phyloP scores from a whole-genome alignment of 2,888 invertebrate genomes.

The Bembecia ichneumoniformis region DNA sequence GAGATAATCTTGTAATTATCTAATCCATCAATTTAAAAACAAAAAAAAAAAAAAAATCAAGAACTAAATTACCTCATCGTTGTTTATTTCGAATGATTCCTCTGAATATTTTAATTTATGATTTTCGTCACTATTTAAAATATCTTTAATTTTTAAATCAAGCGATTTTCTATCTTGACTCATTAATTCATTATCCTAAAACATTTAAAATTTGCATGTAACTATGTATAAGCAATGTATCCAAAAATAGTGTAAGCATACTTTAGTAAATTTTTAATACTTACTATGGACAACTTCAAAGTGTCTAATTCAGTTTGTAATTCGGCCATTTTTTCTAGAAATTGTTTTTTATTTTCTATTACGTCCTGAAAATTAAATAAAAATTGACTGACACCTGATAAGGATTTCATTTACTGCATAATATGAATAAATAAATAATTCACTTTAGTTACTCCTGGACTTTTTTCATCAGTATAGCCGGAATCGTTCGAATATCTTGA shows the following conservation, averaged over 20 bases:
- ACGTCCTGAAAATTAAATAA: background rate
- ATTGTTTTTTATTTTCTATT: conserved; percentile 16
- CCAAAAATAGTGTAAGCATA: too few relatives aligned
- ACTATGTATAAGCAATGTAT: too few relatives aligned
- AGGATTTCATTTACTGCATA: background rate
- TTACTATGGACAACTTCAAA: conserved; percentile 24
- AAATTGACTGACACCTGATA: background rate
- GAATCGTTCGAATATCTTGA: conserved; percentile 36
- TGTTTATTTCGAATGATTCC: background rate
- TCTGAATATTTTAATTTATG: background rate
- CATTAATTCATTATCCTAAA: too few relatives aligned
- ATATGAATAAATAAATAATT: background rate
- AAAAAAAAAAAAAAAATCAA: background rate
- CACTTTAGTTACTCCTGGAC: conserved; percentile 9
- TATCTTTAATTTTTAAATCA: too few relatives aligned
- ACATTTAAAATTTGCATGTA: too few relatives aligned
- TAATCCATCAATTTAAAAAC: background rate
- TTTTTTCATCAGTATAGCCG: conserved; percentile 33
- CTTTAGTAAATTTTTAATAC: background rate
- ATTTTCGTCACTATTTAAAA: background rate
- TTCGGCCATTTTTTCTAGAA: conserved; percentile 29
- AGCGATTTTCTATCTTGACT: too few relatives aligned
- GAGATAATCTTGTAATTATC: too few relatives aligned
- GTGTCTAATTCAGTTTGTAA: conserved; percentile 34
- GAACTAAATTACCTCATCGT: background rate